Conservation (phyloP, 2,113 vertebrate genomes). For the Oryctolagus cuniculus region DNA sequence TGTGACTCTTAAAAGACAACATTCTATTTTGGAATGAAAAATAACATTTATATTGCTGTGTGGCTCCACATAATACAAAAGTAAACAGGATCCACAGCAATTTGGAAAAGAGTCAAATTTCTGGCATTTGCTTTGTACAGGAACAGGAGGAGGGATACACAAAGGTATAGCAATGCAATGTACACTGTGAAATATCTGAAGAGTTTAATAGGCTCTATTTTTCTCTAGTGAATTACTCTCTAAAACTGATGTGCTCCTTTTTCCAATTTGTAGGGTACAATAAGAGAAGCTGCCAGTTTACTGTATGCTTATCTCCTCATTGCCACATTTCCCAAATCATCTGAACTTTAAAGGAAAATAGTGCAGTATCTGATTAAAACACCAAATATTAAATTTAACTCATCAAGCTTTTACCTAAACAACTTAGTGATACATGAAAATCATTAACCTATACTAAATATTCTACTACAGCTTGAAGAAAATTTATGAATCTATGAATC, state of each 20-base stretch:
- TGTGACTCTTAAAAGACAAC: background rate
- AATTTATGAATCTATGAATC: background rate
- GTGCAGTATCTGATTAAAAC: background rate
- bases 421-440: background rate
- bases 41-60: background rate
- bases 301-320: background rate
- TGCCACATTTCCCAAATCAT: background rate
- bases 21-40: background rate
- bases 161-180: rapidly evolving
- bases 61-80: background rate
- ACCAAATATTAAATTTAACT: background rate
- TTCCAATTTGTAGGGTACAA: background rate
- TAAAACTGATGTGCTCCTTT: rapidly evolving
- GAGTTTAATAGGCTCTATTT: background rate
- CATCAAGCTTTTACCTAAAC: background rate
- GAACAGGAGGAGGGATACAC: background rate
- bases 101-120: background rate
- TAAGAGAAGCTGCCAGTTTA: background rate
- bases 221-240: background rate
- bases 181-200: background rate
- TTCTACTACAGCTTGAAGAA: background rate
- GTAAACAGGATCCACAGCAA: background rate
- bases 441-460: background rate
- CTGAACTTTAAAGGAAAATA: background rate
- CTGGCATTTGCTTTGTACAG: background rate